Evolutionary conservation across 1,140 invertebrate species (phyloP), one percentile per base, ranked within the genome.

Genomic region (Drosophila kepulauana): DNA sequence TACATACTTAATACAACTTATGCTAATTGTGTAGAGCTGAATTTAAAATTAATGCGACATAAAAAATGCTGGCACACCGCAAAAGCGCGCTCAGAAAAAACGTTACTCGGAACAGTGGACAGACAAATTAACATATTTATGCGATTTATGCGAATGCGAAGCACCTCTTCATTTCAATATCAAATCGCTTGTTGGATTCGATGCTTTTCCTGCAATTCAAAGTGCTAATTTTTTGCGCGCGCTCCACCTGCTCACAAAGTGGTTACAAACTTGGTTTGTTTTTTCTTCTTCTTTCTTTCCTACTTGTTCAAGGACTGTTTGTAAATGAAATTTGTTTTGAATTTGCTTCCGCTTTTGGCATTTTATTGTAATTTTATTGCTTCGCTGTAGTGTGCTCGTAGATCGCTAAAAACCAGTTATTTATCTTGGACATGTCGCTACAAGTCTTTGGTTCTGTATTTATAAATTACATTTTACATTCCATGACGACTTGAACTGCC

Each of bases 91-190:
- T 10, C 38, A 41, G 8, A 30, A 3, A 73, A 75, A 88, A 65
- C 80, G 79, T 76, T 68, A 67, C 41, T 69, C 51, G 57, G 57
- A 65, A 30, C 16, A 38, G 35, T 10, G 6, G 75, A 25, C 20
- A 70, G 79, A 65, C 62, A 68, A 88, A 87, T 87, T 87, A 87
- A 59, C 84, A 87, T 87, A 87, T 87, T 80, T 84, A 88, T 87
- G 84, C 84, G 85, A 87, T 88, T 84, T 89, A 87, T 87, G 80
- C 77, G 46, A 48, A 48, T 43, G n/a, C n/a, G 84, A 25, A 80
- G 84, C 80, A 77, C 80, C 74, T 88, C 84, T 85, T 85, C 78
- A 71, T 85, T 80, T 81, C 28, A 78, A 74, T 75, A 85, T 76
- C 80, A 72, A 68, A 72, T 67, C 63, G 20, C 20, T 25, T 13